Percentiles rank a stretch among this genome's conserved stretches.
These are phyloP conservation scores for Isotomurus palustris DNA, from an alignment of 2,888 invertebrate genomes.

Conservation along the genomic window DNA sequence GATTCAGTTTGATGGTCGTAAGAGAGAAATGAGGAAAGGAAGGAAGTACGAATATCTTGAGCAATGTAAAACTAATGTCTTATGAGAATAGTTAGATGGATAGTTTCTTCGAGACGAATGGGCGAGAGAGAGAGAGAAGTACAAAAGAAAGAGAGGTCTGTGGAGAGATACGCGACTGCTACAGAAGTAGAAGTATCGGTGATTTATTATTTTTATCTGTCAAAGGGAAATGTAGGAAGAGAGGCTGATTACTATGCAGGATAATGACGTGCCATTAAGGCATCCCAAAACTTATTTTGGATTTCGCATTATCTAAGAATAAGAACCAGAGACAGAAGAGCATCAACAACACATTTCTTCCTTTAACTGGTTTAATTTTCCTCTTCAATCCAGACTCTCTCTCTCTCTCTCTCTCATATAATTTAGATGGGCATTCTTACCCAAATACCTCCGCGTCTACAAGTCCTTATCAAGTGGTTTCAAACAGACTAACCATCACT, in stretches of 20 bases:
- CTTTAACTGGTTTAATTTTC: conserved; percentile 23
- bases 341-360: conserved; percentile 12
- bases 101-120: conserved; percentile 34
- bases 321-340: conserved; percentile 4
- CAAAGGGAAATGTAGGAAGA: conserved; percentile 46
- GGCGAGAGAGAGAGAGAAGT: conserved; percentile 14
- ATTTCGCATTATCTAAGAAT: conserved; percentile 42
- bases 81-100: too few relatives aligned
- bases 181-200: conserved; percentile 46
- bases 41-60: too few relatives aligned
- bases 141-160: conserved; percentile 35
- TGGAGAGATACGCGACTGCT: conserved; percentile 36
- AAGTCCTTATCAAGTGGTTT: too few relatives aligned
- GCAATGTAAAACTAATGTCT: too few relatives aligned
- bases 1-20: too few relatives aligned
- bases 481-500: too few relatives aligned
- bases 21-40: too few relatives aligned
- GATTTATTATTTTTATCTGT: conserved; percentile 47
- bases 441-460: too few relatives aligned
- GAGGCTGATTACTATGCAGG: conserved; percentile 46
- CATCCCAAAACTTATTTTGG: conserved; percentile 46
- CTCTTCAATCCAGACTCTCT: too few relatives aligned
- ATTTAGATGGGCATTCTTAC: too few relatives aligned
- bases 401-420: too few relatives aligned
- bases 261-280: conserved; percentile 47